Conservation (phyloP, 2,888 invertebrate genomes). For the Eupeodes luniger region DNA sequence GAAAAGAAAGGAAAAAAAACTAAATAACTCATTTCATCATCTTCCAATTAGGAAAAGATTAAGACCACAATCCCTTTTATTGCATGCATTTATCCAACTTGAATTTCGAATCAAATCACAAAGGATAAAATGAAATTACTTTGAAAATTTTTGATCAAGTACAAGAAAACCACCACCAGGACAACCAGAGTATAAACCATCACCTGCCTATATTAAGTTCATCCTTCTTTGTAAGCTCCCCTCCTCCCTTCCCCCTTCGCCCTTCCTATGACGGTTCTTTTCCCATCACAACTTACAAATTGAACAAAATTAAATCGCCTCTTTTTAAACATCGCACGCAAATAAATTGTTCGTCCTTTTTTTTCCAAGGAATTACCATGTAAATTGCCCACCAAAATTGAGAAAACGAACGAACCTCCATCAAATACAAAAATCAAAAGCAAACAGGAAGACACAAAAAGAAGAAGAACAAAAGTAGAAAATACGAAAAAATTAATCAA, state of each 20-base stretch:
- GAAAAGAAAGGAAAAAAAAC: background rate
- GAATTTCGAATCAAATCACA: slow-evolving; percentile 16
- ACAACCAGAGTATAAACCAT: background rate
- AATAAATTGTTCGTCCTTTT: slow-evolving; percentile 71
- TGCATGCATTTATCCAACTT: slow-evolving; percentile 12
- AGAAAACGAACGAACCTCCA: slow-evolving; percentile 62
- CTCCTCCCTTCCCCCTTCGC: background rate
- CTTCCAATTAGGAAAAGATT: slow-evolving; percentile 10
- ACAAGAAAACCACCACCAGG: slow-evolving; percentile 1
- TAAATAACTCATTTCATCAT: slow-evolving; percentile 5
- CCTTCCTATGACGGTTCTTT: background rate
- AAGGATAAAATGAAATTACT: slow-evolving; percentile 34
- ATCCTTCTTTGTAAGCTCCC: no score
- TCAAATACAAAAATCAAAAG: slow-evolving; percentile 63
- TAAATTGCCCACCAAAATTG: slow-evolving; percentile 75
- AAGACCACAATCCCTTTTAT: slow-evolving; percentile 7
- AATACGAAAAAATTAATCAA: slow-evolving; percentile 20
- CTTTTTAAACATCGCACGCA: slow-evolving; percentile 55
- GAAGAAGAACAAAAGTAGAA: background rate
- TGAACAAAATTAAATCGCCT: slow-evolving; percentile 71
- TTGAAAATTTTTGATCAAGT: slow-evolving; percentile 38
- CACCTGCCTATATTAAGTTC: background rate
- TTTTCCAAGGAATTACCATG: slow-evolving; percentile 67
- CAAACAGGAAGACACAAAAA: slow-evolving; percentile 20
- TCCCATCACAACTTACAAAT: slow-evolving; percentile 44